Base-by-base conservation (phyloP, 2,113 vertebrate genomes). In the Siphamia tubifer region DNA sequence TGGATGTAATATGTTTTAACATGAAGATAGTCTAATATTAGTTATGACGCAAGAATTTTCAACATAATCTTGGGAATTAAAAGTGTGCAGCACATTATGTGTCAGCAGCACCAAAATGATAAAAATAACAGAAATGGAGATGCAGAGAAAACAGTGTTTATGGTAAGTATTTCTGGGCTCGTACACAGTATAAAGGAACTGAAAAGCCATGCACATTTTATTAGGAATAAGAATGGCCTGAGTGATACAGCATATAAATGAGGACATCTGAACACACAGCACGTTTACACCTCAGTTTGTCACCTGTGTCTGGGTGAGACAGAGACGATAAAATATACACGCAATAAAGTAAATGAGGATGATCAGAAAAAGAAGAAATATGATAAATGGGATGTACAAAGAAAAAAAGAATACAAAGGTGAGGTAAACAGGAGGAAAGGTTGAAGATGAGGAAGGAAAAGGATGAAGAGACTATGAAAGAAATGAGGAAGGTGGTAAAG, bases 181-280 rank as follows among this genome's bases (percentile, higher is more conserved):
- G 9, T 27, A 44, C 39, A 38, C 27, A 53, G 13, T 1, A 5
- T 34, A 19, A 43, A n/a, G 17, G 15, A 43, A 21, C 2, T 34
- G 27, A 40, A 45, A 57, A 17, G 24, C 43, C 35, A 13, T 16
- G n/a, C 13, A 6, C 2, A 34, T 43, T 24, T 69, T 32, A 32
- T 58, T 28, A 7, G 30, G 32, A 53, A 73, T 63, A 45, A 32
- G 4, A 55, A 15, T 2, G 36, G 32, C 30, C 20, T 27, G 35
- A 8, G 45, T 3, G 30, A 49, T 48, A 38, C 39, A 8, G 65
- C 12, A 49, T 61, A 16, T n/a, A 20, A 62, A 75, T 57, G 36
- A 75, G 56, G 55, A 57, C 23, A 51, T 55, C 24, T 34, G 23
- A 38, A 73, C 52, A 51, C 16, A 2, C 23, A 20, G 13, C 56